Base-by-base conservation (phyloP, 2,888 invertebrate species). In the Eupithecia tripunctaria region DNA sequence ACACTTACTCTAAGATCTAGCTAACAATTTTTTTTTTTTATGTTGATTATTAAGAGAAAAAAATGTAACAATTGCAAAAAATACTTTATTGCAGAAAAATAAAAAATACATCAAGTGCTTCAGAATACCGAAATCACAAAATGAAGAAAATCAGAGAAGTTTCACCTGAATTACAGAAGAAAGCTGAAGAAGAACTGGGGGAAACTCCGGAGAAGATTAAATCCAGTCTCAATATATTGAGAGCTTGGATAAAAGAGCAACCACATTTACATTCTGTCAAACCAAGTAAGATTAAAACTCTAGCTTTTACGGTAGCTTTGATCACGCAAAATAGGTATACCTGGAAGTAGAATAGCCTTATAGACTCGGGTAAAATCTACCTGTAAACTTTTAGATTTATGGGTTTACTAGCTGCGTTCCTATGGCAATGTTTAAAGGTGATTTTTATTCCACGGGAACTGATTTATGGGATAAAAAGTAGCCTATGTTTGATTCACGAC, bases 171-270 rank as follows among this genome's bases (percentile, higher is more conserved):
- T 86, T 95, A 25, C 85, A 85, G 63, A 88, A 87, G 76, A 90
- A 89, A 77, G 95, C 95, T 0, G 87, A 87, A 71, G 87, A 89
- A 56, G 95, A 95, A 80, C 82, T 95, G 14, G 90, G 93, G 75
- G 95, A 95, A 82, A 89, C 91, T 75, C 91, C 94, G 0, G 83
- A 81, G 2, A 85, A 89, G 67, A 81, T 89, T 7, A 78, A 74
- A 0, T 81, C 88, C 2, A 93, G 95, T 79, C 83, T 95, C 14
- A 74, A 82, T 73, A 87, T 90, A 41, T 82, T 95, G 1, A 89
- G 86, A 77, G 89, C 91, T 6, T 95, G 95, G 95, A 79, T 95
- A 7, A 82, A 81, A n/a, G 92, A 94, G 76, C 95, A 95, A 81
- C 94, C 95, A 4, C 95, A 95, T 82, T 82, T 95, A 25, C 80